phyloP scores from a whole-genome alignment of 2,797 vertebrate genomes.

The Pangasius krempfi region DNA sequence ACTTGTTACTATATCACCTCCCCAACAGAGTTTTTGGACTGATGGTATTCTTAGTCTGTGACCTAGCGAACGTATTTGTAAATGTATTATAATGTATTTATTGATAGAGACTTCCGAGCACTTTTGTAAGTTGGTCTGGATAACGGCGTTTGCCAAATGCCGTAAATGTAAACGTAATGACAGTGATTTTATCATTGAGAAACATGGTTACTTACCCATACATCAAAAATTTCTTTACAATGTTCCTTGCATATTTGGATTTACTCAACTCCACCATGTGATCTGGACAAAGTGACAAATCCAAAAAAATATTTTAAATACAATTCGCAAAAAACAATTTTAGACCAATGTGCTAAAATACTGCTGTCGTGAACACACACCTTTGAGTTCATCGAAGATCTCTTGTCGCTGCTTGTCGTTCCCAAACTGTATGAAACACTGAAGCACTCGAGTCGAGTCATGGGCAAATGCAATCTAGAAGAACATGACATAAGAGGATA shows the following conservation, averaged over 20 bases:
- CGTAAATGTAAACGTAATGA: background rate
- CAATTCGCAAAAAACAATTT: background rate
- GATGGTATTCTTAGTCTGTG: too few species aligned
- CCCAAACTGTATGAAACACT: conserved; percentile 91
- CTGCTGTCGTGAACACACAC: conserved; percentile 64
- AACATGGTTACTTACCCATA: conserved; percentile 86
- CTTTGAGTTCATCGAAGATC: conserved; percentile 87
- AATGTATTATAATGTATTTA: too few species aligned
- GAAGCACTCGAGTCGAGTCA: conserved; percentile 91
- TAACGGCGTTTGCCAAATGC: too few species aligned
- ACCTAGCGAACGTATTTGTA: too few species aligned
- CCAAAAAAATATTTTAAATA: background rate
- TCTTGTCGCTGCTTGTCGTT: conserved; percentile 83
- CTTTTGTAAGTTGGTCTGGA: too few species aligned
- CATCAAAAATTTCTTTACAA: conserved; percentile 95
- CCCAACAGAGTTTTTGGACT: too few species aligned
- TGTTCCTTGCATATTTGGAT: conserved; percentile 90
- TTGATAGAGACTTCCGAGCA: too few species aligned
- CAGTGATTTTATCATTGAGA: background rate
- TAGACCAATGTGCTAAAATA: background rate
- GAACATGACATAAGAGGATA: background rate
- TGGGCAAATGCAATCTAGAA: conserved; percentile 91
- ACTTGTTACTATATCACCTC: too few species aligned
- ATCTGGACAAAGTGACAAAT: conserved; percentile 67
- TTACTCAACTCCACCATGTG: conserved; percentile 85